These are phyloP conservation scores for Spea bombifrons DNA, from an alignment of 2,113 vertebrate species.

Conservation along the genomic window DNA sequence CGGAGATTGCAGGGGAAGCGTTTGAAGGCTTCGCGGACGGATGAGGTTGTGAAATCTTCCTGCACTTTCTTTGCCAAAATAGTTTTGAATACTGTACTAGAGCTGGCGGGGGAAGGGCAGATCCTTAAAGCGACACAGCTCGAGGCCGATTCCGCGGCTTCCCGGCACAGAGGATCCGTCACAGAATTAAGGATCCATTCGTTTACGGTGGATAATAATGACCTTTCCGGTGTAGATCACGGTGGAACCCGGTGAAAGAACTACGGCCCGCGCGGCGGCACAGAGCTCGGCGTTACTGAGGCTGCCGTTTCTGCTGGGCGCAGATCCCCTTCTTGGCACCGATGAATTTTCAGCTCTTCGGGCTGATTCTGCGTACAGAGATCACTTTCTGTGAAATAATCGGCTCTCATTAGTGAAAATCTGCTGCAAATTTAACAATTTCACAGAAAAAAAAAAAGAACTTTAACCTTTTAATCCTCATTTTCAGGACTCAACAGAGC, in stretches of 20 bases:
- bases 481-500: no score
- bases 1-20: not conserved
- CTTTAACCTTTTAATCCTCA: no score
- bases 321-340: no score
- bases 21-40: not conserved
- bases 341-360: no score
- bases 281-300: no score
- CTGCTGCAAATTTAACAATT: no score
- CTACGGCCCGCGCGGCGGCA: not conserved
- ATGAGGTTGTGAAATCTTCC: not conserved
- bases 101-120: not conserved
- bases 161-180: not conserved
- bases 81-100: constrained; percentile 14
- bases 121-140: constrained; percentile 18
- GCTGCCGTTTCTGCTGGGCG: no score
- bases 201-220: not conserved
- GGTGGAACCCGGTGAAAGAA: not conserved
- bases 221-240: not conserved
- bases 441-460: no score
- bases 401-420: no score
- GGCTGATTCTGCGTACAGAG: no score
- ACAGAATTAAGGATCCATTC: not conserved
- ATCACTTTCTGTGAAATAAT: no score
- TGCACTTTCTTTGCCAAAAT: constrained; percentile 13
- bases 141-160: not conserved